Evolutionary conservation across 2,797 vertebrate genomes (phyloP).

Genomic region (Sylvia borin): DNA sequence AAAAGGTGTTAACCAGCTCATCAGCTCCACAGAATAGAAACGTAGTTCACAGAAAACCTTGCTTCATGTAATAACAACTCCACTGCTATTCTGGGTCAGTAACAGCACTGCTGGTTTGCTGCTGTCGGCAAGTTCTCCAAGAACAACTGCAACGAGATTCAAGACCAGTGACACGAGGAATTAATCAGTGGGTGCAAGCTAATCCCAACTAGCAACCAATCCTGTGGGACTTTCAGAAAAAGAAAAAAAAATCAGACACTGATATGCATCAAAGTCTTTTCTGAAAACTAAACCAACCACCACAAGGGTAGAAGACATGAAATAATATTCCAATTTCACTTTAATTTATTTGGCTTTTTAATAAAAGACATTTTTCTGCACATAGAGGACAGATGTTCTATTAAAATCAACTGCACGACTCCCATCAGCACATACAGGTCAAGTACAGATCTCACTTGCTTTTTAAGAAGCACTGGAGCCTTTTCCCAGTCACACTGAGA

Average conservation of each 20-base stretch:
- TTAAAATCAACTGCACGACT: neutral
- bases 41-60: neutral
- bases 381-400: neutral
- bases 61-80: conserved; percentile 17
- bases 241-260: neutral
- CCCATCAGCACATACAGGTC: neutral
- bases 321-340: neutral
- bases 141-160: neutral
- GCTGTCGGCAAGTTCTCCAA: neutral
- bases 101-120: neutral
- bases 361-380: neutral
- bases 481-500: neutral
- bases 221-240: neutral
- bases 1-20: conserved; percentile 57
- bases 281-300: neutral
- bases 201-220: neutral
- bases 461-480: neutral
- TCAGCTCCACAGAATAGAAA: neutral
- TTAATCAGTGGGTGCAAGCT: neutral
- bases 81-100: conserved; percentile 25
- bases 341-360: neutral
- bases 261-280: neutral
- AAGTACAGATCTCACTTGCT: neutral
- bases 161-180: neutral
- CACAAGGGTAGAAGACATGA: neutral